Conservation (phyloP, 2,797 vertebrate genomes). For the Todus mexicanus region DNA sequence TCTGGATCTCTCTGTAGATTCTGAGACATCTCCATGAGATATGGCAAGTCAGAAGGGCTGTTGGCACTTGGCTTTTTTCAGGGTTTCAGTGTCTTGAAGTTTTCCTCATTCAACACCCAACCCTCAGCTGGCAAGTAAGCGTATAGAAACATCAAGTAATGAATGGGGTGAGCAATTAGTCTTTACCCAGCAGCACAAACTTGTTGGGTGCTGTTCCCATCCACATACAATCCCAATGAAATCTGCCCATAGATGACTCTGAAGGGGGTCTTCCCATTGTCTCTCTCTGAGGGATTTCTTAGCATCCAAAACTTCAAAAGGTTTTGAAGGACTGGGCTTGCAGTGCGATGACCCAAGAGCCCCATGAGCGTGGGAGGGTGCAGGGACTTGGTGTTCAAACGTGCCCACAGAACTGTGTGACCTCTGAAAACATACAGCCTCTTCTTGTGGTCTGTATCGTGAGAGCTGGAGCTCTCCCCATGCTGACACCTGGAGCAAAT, state of each 20-base stretch:
- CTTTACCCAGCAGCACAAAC: background rate
- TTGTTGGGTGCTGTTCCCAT: background rate
- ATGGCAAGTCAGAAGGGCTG: background rate
- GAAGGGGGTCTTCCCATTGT: background rate
- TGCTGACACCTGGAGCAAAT: background rate
- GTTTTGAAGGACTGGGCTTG: background rate
- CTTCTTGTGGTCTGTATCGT: no score
- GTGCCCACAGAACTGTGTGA: background rate
- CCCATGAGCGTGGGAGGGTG: background rate
- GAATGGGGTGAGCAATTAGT: no score
- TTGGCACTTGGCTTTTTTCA: background rate
- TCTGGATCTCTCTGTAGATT: background rate
- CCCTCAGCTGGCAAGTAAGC: background rate
- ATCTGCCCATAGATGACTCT: background rate
- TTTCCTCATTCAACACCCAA: background rate
- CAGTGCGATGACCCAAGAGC: background rate
- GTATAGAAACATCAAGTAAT: background rate
- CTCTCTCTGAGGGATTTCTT: background rate
- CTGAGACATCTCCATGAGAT: background rate
- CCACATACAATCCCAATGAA: background rate
- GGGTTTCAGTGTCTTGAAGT: background rate
- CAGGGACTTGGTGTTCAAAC: background rate
- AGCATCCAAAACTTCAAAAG: background rate
- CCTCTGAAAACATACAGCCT: background rate
- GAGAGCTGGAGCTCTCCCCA: no score